Percentiles rank a stretch among this genome's conserved stretches.
Conservation (phyloP, 2,113 vertebrate genomes). For the Penelope pileata region DNA sequence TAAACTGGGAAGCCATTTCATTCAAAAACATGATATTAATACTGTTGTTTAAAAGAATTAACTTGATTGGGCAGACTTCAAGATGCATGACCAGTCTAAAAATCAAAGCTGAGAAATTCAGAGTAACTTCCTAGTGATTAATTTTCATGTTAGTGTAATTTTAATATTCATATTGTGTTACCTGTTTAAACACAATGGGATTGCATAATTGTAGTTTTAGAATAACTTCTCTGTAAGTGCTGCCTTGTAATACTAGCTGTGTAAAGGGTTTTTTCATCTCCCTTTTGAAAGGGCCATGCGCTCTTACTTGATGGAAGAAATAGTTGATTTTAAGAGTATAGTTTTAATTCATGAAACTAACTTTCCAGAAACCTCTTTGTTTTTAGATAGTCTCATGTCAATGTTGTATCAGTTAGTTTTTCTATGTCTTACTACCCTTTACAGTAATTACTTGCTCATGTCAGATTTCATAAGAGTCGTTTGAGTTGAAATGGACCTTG, state of each 20-base stretch:
- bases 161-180: neutral
- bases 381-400: neutral
- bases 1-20: neutral
- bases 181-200: neutral
- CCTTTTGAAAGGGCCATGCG: neutral
- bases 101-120: neutral
- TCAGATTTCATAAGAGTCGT: too few species aligned
- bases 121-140: too few species aligned
- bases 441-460: neutral
- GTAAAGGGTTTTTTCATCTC: neutral
- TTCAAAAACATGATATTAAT: neutral
- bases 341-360: neutral
- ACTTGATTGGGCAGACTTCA: neutral
- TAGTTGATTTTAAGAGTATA: neutral
- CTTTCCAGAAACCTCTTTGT: neutral
- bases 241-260: neutral
- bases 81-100: neutral
- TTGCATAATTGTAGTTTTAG: neutral
- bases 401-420: neutral
- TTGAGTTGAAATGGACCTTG: too few species aligned
- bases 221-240: neutral
- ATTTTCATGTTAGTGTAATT: neutral
- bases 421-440: neutral
- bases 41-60: neutral
- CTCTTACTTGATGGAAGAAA: neutral